A percentile compares a stretch with the other conserved stretches of the same genome.
These are phyloP conservation scores for Epizoanthus scotinus DNA, from an alignment of 92 coral and sea anemone species.

Conservation along the genomic window DNA sequence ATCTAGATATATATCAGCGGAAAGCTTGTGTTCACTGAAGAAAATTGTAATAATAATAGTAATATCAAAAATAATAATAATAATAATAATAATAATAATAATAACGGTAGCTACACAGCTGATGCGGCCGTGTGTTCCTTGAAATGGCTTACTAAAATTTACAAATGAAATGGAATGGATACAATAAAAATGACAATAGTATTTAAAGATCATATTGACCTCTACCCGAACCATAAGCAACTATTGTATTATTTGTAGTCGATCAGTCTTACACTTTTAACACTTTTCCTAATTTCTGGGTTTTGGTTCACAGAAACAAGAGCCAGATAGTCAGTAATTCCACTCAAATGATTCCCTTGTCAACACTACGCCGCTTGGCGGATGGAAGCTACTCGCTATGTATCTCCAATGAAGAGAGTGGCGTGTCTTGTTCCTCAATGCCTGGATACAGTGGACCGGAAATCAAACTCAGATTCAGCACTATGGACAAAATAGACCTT, in stretches of 20 bases:
- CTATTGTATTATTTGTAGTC: not conserved
- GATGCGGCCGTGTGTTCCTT: no score
- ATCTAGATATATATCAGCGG: no score
- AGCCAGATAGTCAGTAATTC: not conserved
- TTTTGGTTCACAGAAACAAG: not conserved
- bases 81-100: no score
- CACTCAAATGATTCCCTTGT: not conserved
- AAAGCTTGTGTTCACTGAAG: no score
- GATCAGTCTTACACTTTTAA: not conserved
- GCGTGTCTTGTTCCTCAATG: slow-evolving; percentile 3
- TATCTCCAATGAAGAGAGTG: slow-evolving; percentile 1
- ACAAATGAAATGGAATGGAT: no score
- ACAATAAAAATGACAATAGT: no score
- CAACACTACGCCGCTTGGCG: not conserved
- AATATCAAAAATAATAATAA: no score
- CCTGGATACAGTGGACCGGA: slow-evolving; percentile 9
- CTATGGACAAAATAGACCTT: not conserved
- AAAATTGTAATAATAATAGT: no score
- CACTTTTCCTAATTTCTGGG: not conserved
- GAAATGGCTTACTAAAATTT: no score
- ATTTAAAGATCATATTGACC: no score
- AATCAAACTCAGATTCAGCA: slow-evolving; percentile 2
- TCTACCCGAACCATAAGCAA: no score
- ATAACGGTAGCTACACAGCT: no score
- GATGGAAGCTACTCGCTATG: not conserved